Evolutionary conservation across 2,888 invertebrate species (phyloP), one percentile per base, ranked within the genome.

Genomic region (Caenorhabditis japonica): DNA sequence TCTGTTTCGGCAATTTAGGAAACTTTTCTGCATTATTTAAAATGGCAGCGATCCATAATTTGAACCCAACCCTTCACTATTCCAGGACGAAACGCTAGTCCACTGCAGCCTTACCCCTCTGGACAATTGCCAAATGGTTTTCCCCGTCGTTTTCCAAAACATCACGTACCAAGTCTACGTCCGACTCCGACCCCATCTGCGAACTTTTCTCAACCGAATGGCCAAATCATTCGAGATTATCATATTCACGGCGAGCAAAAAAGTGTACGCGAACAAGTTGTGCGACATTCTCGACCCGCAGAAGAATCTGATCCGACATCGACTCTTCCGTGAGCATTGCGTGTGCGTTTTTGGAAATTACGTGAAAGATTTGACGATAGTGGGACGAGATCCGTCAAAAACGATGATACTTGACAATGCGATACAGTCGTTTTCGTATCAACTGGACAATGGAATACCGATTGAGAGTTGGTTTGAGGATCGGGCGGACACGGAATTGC

Each of bases 391-490:
- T 89, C 90, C 96, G 77, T 92, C 94, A 21, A 93, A 93, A 89
- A 93, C 93, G 36, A 92, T 94, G 81, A 94, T 94, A 80, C 92
- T 94, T 78, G 94, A 94, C 89, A 94, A 94, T 90, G 94, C 93
- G 59, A 93, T 93, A 13, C 94, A 96, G 76, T 85, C 95, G 12
- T 96, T 96, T 89, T 95, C 95, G 72, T 93, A 93, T 89, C 93
- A 93, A 90, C 89, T 95, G 69, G 94, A 95, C 89, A 96, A 96
- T 89, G 96, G 96, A 25, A 95, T 96, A 81, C 96, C 96, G 0
- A 96, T 97, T 81, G 95, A 95, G 90, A 94, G 94, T 89, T 96
- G 96, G 96, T 97, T 95, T 89, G 92, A 93, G 80, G 95, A 95
- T 90, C 92, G 92, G 86, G 92, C 91, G 55, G 96, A 96, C 90